Conservation (phyloP, 2,113 vertebrate species). For the Alces alces region DNA sequence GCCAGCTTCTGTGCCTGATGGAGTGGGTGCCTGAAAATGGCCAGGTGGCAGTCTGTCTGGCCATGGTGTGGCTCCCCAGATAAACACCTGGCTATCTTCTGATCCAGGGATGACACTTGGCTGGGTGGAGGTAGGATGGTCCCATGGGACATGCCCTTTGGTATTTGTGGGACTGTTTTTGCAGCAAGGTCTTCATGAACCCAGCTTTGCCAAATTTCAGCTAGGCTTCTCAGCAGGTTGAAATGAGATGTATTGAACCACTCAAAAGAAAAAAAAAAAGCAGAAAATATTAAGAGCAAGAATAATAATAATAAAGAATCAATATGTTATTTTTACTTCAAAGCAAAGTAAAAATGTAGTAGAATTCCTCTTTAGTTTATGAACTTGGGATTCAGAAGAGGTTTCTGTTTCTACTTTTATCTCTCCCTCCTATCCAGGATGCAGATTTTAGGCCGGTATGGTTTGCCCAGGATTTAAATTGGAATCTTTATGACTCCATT, state of each 20-base stretch:
- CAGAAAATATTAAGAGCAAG: neutral
- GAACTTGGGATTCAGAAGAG: neutral
- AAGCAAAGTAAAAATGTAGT: neutral
- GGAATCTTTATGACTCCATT: neutral
- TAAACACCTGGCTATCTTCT: neutral
- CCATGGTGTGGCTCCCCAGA: neutral
- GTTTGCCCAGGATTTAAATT: neutral
- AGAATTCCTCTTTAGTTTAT: neutral
- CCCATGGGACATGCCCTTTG: too few species aligned
- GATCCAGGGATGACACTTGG: neutral
- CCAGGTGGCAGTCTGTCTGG: neutral
- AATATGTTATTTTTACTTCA: neutral
- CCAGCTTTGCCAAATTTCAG: neutral
- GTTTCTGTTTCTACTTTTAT: neutral
- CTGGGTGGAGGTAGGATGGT: neutral
- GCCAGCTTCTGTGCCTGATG: too few species aligned
- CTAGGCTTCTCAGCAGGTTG: neutral
- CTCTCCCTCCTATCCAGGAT: neutral
- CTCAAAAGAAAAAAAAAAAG: neutral
- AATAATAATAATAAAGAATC: neutral
- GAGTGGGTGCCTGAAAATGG: rapidly evolving
- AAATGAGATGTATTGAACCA: neutral
- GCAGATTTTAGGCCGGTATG: neutral
- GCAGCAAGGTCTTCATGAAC: neutral
- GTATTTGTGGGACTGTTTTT: neutral